A percentile compares a stretch with the other conserved stretches of the same genome.
Evolutionary conservation across 2,113 vertebrate genomes (phyloP).

Genomic region (Psittacus erithacus): DNA sequence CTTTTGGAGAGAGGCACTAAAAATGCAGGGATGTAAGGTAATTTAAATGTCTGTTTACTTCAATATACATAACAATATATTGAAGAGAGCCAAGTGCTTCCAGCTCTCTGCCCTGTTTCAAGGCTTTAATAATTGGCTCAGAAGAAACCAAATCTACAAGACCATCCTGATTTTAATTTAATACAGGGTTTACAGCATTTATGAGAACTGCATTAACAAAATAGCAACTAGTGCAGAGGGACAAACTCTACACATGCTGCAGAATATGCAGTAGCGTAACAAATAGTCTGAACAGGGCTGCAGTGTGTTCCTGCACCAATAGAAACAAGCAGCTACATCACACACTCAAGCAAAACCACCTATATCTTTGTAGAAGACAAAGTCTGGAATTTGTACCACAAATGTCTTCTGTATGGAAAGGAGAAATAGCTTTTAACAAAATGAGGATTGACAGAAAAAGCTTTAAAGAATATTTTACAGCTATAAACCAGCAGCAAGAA

Average conservation of each 20-base stretch:
- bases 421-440: neutral
- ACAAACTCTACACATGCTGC: neutral
- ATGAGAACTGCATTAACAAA: neutral
- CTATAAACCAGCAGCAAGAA: neutral
- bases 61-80: neutral
- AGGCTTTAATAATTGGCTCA: neutral
- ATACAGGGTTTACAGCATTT: neutral
- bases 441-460: neutral
- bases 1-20: neutral
- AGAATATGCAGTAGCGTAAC: neutral
- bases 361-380: neutral
- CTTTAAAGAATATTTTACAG: neutral
- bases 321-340: neutral
- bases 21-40: neutral
- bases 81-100: neutral
- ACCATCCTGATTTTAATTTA: neutral
- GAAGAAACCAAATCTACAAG: neutral
- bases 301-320: neutral
- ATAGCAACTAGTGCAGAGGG: neutral
- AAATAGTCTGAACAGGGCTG: neutral
- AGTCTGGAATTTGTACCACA: neutral
- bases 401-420: neutral
- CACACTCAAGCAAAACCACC: neutral
- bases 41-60: neutral
- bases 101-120: neutral